Evolutionary conservation across 2,797 vertebrate genomes (phyloP).

Genomic region (Fratercula arctica): DNA sequence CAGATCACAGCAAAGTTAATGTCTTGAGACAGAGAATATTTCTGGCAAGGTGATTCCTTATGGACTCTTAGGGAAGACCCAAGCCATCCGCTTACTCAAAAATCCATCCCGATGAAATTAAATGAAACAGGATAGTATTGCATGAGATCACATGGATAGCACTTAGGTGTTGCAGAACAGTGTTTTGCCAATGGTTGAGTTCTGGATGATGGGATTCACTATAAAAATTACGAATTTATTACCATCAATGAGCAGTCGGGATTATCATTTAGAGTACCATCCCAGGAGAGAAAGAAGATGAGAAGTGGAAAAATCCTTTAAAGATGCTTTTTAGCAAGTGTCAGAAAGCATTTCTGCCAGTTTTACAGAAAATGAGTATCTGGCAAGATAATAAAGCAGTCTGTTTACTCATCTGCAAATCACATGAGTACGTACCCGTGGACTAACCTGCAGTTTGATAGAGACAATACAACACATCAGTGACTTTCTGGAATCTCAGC

Average conservation of each 20-base stretch:
- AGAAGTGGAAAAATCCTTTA: neutral
- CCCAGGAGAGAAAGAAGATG: neutral
- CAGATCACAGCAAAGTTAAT: neutral
- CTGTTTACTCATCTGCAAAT: neutral
- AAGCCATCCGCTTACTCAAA: conserved; percentile 19
- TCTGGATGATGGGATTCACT: neutral
- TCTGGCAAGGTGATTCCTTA: neutral
- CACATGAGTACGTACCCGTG: neutral
- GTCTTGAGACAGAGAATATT: neutral
- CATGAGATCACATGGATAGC: neutral
- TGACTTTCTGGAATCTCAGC: neutral
- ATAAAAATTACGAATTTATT: neutral
- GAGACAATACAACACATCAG: neutral
- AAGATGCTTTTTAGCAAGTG: neutral
- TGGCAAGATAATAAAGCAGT: neutral
- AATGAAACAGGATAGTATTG: neutral
- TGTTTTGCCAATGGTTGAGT: neutral
- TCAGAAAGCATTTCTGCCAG: neutral
- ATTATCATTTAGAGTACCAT: neutral
- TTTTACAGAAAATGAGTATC: neutral
- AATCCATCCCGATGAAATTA: neutral
- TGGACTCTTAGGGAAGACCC: neutral
- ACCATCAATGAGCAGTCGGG: neutral
- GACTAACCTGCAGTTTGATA: neutral
- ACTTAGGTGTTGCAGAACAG: neutral